phyloP scores from a whole-genome alignment of 2,113 vertebrate species.

The Acanthochromis polyacanthus region DNA sequence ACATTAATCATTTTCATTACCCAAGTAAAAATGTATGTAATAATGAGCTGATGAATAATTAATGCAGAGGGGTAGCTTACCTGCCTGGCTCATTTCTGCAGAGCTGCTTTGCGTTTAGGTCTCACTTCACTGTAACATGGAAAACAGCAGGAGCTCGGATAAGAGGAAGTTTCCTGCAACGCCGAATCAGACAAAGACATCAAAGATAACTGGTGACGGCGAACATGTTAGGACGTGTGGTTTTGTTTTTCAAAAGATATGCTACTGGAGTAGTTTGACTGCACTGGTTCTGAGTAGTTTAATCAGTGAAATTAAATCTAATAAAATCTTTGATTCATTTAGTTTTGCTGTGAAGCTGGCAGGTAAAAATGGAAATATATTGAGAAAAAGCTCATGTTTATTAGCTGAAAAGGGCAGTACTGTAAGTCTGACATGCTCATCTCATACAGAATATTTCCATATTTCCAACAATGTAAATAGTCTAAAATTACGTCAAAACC shows the following conservation, averaged over 20 bases:
- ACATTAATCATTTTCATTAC: constrained; percentile 14
- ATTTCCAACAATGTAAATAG: background rate
- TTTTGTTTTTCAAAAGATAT: background rate
- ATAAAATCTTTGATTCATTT: too few species aligned
- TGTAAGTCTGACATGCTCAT: background rate
- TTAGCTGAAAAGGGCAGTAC: background rate
- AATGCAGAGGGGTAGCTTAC: constrained; percentile 40
- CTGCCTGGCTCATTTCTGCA: constrained; percentile 67
- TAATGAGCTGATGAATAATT: constrained; percentile 12
- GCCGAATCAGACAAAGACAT: constrained; percentile 11
- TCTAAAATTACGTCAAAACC: too few species aligned
- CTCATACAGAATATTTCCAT: too few species aligned
- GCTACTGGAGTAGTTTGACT: too few species aligned
- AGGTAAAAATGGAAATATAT: background rate
- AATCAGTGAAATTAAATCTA: too few species aligned
- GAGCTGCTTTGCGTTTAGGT: constrained; percentile 41
- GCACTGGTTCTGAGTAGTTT: too few species aligned
- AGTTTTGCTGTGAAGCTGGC: too few species aligned
- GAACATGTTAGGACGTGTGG: background rate
- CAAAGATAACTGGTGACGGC: background rate
- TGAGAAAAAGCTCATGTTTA: background rate
- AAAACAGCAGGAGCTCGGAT: constrained; percentile 54
- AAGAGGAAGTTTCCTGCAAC: constrained; percentile 69
- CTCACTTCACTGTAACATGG: constrained; percentile 25
- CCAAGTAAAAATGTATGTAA: background rate